phyloP scores from a whole-genome alignment of 2,888 invertebrate genomes.

The Xanthostigma xanthostigma region DNA sequence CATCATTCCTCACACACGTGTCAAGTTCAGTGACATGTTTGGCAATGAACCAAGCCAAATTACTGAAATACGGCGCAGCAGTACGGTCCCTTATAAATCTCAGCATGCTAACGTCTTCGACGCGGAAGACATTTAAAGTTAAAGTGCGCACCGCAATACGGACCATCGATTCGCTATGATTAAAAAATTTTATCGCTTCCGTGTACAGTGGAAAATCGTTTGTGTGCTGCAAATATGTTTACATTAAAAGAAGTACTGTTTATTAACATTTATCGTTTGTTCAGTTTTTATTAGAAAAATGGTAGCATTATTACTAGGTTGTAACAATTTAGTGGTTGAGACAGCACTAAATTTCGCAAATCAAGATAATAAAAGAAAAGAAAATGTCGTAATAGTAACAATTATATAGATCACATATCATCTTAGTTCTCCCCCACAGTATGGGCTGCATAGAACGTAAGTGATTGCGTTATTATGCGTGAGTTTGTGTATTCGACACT shows the following conservation, averaged over 20 bases:
- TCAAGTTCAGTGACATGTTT: slow-evolving; percentile 94
- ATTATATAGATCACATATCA: too few species aligned
- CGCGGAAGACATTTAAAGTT: slow-evolving; percentile 91
- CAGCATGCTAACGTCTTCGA: slow-evolving; percentile 89
- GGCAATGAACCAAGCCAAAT: slow-evolving; percentile 97
- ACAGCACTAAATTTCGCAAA: too few species aligned
- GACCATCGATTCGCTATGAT: slow-evolving; percentile 98
- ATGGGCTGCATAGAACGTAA: too few species aligned
- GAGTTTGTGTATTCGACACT: too few species aligned
- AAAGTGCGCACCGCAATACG: slow-evolving; percentile 95
- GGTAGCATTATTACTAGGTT: too few species aligned
- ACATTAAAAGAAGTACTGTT: neutral
- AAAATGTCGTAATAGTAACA: too few species aligned
- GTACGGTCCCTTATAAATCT: slow-evolving; percentile 91
- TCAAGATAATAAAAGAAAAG: too few species aligned
- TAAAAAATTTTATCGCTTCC: slow-evolving; percentile 98
- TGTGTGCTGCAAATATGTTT: slow-evolving; percentile 54
- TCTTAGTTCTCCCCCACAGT: too few species aligned
- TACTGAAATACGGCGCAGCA: slow-evolving; percentile 96
- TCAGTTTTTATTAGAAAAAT: too few species aligned
- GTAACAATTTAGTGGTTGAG: too few species aligned
- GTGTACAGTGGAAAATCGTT: slow-evolving; percentile 98
- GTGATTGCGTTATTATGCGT: too few species aligned
- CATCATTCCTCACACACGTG: slow-evolving; percentile 84
- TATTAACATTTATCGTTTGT: too few species aligned